phyloP scores from a whole-genome alignment of 2,888 invertebrate genomes.

The Oligia latruncula region DNA sequence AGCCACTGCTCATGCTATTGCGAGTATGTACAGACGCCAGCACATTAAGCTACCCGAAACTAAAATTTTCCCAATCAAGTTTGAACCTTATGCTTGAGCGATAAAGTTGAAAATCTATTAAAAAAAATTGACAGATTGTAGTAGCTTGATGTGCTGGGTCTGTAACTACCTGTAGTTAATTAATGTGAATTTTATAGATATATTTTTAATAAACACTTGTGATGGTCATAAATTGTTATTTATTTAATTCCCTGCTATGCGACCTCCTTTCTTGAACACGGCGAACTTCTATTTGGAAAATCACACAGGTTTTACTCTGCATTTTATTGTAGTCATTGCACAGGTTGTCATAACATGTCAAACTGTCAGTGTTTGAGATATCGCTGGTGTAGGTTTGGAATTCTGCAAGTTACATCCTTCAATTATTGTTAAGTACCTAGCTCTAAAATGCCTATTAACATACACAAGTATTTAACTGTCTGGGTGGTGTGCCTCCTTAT shows the following conservation, averaged over 20 bases:
- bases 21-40: background rate
- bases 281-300: slow-evolving; percentile 6
- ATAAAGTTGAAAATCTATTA: no score
- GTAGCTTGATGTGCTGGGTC: no score
- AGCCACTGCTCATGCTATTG: slow-evolving; percentile 8
- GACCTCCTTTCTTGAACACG: slow-evolving; percentile 11
- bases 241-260: slow-evolving; percentile 1
- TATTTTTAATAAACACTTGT: slow-evolving; percentile 26
- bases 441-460: slow-evolving; percentile 40
- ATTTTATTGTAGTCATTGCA: no score
- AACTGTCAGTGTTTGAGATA: background rate
- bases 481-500: slow-evolving; percentile 48
- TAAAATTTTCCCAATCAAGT: no score
- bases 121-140: no score
- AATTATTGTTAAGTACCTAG: background rate
- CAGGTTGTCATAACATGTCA: slow-evolving; percentile 25
- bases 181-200: slow-evolving; percentile 27
- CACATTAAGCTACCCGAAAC: no score
- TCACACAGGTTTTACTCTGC: background rate
- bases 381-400: background rate
- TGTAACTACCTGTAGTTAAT: background rate
- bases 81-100: no score
- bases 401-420: background rate
- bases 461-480: slow-evolving; percentile 48
- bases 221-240: slow-evolving; percentile 17